A percentile compares a stretch with the other conserved stretches of the same genome.
These are phyloP conservation scores for Aurelia sp. DNA, from an alignment of 30 jellyfish, hydroid and myxozoan species.

Conservation along the genomic window DNA sequence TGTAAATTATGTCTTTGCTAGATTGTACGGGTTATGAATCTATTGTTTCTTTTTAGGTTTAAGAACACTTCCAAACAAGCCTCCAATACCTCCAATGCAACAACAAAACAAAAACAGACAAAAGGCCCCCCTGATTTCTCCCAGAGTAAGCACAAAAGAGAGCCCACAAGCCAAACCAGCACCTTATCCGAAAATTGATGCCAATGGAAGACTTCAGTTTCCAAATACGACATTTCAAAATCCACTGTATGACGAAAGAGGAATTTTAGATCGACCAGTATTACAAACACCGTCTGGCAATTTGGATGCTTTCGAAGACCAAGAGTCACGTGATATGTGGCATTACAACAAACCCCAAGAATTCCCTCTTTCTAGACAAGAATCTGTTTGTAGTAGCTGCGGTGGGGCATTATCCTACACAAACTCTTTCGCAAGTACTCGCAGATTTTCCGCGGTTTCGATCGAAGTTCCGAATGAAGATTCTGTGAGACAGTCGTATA, in stretches of 20 bases:
- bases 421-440: constrained; percentile 55
- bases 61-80: constrained; percentile 6
- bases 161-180: no score
- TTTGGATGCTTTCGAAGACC: constrained; percentile 44
- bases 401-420: constrained; percentile 61
- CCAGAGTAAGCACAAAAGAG: no score
- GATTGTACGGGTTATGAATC: no score
- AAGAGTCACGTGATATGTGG: constrained; percentile 33
- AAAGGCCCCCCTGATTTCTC: no score
- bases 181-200: no score
- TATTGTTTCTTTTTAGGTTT: neutral
- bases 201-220: no score
- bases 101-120: no score
- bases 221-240: no score
- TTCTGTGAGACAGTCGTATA: constrained; percentile 5
- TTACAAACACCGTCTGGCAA: neutral
- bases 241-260: no score
- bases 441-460: constrained; percentile 61
- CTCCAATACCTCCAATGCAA: neutral
- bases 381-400: constrained; percentile 60
- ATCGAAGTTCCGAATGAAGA: constrained; percentile 57
- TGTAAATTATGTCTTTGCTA: no score
- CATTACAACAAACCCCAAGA: constrained; percentile 7
- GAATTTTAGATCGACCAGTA: no score
- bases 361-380: constrained; percentile 21